Evolutionary conservation across 1,140 invertebrate genomes (phyloP).

Genomic region (Anastrepha obliqua): DNA sequence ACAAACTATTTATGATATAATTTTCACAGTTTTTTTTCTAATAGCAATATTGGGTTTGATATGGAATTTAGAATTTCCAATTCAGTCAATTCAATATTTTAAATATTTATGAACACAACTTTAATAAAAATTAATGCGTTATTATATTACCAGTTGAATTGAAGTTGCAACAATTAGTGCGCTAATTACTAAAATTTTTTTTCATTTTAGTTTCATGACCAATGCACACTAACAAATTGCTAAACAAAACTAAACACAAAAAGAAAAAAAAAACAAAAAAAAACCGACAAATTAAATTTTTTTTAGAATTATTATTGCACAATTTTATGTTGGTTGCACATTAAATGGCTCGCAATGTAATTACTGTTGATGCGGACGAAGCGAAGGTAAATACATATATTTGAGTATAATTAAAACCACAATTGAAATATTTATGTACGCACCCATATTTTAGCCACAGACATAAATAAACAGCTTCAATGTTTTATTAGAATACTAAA

Average conservation of each 20-base stretch:
- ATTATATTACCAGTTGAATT: background rate
- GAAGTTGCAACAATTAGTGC: conserved; percentile 15
- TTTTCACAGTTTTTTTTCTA: too few relatives aligned
- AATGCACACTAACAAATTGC: background rate
- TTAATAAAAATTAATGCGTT: background rate
- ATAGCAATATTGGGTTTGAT: too few relatives aligned
- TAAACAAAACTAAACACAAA: background rate
- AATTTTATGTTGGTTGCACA: background rate
- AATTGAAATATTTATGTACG: too few relatives aligned
- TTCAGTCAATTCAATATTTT: conserved; percentile 3
- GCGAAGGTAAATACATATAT: background rate
- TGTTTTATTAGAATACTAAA: too few relatives aligned
- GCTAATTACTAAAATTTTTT: conserved; percentile 26
- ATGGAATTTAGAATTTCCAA: background rate
- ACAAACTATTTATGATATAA: too few relatives aligned
- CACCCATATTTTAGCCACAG: too few relatives aligned
- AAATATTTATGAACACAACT: background rate
- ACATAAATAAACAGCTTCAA: too few relatives aligned
- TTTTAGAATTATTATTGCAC: background rate
- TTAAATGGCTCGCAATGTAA: conserved; percentile 16
- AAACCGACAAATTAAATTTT: background rate
- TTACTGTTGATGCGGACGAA: background rate
- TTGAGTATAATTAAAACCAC: background rate
- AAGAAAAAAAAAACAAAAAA: too few relatives aligned
- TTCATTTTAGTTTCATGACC: background rate